Evolutionary conservation across 2,797 vertebrate species (phyloP).

Genomic region (Epinephelus malabaricus): DNA sequence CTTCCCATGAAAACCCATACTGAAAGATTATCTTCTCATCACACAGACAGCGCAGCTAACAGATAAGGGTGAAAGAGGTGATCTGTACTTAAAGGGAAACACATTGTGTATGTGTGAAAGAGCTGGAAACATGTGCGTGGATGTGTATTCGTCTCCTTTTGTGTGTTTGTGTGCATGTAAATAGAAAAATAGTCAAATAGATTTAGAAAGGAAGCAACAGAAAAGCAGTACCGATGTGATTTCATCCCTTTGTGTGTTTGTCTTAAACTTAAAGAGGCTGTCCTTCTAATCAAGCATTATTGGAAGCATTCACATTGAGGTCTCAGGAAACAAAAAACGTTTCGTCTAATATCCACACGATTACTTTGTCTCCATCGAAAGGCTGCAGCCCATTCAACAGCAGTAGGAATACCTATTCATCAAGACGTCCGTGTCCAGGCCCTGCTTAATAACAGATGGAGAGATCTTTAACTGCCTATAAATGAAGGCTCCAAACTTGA

Average conservation of each 20-base stretch:
- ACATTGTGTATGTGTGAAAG: constrained; percentile 21
- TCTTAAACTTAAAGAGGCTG: constrained; percentile 37
- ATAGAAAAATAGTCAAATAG: constrained; percentile 38
- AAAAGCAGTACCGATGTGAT: constrained; percentile 14
- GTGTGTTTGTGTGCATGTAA: constrained; percentile 37
- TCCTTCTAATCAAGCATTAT: constrained; percentile 69
- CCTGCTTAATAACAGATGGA: constrained; percentile 77
- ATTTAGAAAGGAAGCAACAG: constrained; percentile 38
- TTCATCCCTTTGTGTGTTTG: constrained; percentile 18
- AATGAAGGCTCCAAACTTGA: constrained; percentile 81
- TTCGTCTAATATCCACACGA: constrained; percentile 75
- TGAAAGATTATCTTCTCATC: constrained; percentile 80
- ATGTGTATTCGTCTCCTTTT: constrained; percentile 5
- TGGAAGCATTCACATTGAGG: constrained; percentile 65
- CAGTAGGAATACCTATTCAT: constrained; percentile 83
- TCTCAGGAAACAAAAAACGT: constrained; percentile 74
- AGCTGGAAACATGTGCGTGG: constrained; percentile 19
- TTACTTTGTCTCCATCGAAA: constrained; percentile 77
- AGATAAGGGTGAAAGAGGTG: constrained; percentile 68
- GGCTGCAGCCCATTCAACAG: constrained; percentile 70
- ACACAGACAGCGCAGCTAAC: constrained; percentile 69
- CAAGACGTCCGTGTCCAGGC: constrained; percentile 64
- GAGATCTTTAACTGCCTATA: constrained; percentile 86
- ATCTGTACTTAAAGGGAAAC: constrained; percentile 57
- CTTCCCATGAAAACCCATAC: constrained; percentile 74